A percentile compares a stretch with the other conserved stretches of the same genome.
Evolutionary conservation across 2,888 invertebrate genomes (phyloP).

Genomic region (Celastrina argiolus): DNA sequence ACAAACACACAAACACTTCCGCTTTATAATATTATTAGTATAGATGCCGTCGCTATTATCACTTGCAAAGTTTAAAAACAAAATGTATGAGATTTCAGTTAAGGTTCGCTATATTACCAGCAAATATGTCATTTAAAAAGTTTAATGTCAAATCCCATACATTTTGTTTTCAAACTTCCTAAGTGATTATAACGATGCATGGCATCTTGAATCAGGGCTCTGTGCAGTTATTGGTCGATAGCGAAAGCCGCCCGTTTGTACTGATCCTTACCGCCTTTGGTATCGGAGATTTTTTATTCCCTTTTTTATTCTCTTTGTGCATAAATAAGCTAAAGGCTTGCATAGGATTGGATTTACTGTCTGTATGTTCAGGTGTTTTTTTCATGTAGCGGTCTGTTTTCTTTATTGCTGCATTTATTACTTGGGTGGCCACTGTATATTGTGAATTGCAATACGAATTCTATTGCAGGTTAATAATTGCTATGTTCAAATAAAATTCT

Average conservation of each 20-base stretch:
- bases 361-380: neutral
- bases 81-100: too few species aligned
- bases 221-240: neutral
- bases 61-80: too few species aligned
- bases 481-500: neutral
- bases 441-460: neutral
- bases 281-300: conserved; percentile 18
- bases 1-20: too few species aligned
- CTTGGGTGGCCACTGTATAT: neutral
- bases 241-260: neutral
- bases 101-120: too few species aligned
- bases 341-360: neutral
- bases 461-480: neutral
- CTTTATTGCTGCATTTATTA: conserved; percentile 8
- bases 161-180: too few species aligned
- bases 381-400: neutral
- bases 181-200: too few species aligned
- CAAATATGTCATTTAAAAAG: too few species aligned
- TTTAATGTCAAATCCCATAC: too few species aligned
- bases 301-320: conserved; percentile 19
- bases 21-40: too few species aligned
- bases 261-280: conserved; percentile 7
- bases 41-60: too few species aligned
- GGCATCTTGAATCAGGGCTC: too few species aligned
- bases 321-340: conserved; percentile 16